Evolutionary conservation across 2,113 vertebrate species (phyloP).

Genomic region (Camarhynchus parvulus): DNA sequence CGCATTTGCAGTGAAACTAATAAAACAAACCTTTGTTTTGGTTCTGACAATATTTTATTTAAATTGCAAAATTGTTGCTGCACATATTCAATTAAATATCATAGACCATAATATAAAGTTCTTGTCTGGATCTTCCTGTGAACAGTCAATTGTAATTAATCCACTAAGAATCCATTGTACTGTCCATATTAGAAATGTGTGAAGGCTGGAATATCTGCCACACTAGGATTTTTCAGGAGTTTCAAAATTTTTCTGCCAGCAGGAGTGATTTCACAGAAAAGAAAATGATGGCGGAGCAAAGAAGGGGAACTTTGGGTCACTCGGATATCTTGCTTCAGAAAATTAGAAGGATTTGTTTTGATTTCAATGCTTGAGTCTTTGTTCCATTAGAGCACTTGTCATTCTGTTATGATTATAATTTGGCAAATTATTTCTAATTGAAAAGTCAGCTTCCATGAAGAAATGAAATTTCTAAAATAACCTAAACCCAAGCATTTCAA

Average conservation of each 20-base stretch:
- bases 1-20: background rate
- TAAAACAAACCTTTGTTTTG: background rate
- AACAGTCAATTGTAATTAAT: background rate
- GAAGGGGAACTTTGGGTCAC: background rate
- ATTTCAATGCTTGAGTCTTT: conserved; percentile 25
- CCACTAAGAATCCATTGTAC: background rate
- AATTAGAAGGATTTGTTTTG: conserved; percentile 50
- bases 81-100: background rate
- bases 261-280: background rate
- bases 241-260: background rate
- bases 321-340: conserved; percentile 7
- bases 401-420: conserved; percentile 46
- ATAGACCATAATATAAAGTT: background rate
- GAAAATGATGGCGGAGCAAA: background rate
- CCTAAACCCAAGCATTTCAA: background rate
- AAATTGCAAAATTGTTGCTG: background rate
- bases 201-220: background rate
- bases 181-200: background rate
- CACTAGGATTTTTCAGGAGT: background rate
- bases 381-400: conserved; percentile 43
- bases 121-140: background rate
- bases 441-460: conserved; percentile 2
- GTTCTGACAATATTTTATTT: background rate
- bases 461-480: background rate
- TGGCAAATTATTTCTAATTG: conserved; percentile 52